phyloP scores from a whole-genome alignment of 2,888 invertebrate species.

The Silvanus unidentatus region DNA sequence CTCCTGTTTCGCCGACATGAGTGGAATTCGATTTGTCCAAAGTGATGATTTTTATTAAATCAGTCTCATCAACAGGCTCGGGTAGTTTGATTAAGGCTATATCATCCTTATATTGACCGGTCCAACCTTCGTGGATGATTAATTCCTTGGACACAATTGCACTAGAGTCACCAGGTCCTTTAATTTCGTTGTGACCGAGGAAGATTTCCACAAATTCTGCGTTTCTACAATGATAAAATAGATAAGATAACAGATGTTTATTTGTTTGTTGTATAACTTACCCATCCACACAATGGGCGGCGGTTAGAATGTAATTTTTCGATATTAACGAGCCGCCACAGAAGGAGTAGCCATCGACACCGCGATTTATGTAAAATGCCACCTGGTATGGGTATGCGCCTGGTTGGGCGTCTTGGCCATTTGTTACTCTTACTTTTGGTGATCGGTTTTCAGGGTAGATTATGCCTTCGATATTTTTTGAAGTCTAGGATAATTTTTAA shows the following conservation, averaged over 20 bases:
- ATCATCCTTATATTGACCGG: conserved; percentile 11
- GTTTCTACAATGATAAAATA: no score
- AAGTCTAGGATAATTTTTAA: no score
- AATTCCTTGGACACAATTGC: background rate
- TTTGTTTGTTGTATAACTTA: no score
- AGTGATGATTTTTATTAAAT: background rate
- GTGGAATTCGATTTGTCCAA: conserved; percentile 11
- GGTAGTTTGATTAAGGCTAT: conserved; percentile 21
- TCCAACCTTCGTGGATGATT: no score
- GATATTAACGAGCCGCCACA: conserved; percentile 18
- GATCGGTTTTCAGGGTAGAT: no score
- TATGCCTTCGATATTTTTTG: no score
- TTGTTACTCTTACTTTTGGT: no score
- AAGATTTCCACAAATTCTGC: conserved; percentile 11
- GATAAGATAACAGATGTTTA: no score
- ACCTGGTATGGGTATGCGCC: conserved; percentile 21
- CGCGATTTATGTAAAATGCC: conserved; percentile 9
- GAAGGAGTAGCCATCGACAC: conserved; percentile 8
- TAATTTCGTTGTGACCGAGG: conserved; percentile 15
- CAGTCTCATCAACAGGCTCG: conserved; percentile 13
- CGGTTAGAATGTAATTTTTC: conserved; percentile 13
- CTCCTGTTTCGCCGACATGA: conserved; percentile 8
- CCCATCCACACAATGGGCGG: conserved; percentile 18
- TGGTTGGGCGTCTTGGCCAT: conserved; percentile 3
- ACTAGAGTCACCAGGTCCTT: conserved; percentile 1